Evolutionary conservation across 2,888 invertebrate genomes (phyloP), one percentile per base, ranked within the genome.

Genomic region (Dicyrtoma fusca): DNA sequence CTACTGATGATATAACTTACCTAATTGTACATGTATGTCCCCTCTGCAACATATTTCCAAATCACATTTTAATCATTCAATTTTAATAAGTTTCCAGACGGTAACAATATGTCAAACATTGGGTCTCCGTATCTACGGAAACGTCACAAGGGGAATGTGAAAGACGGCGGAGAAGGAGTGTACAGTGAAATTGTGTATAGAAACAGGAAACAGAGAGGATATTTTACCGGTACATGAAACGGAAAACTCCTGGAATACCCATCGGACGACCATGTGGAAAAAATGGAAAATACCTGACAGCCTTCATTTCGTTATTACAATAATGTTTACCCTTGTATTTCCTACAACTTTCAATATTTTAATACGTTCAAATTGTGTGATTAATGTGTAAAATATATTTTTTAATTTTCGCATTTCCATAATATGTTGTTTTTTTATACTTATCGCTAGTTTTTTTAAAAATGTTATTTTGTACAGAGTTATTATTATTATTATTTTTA

Each of bases 381-480:
- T 55, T 55, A 11, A 19, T 55, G 34, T 34, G 34, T 34, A 34
- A 34, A 34, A 34, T 34, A 34, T 34, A 34, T 34, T 34, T 19
- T 55, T 19, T 19, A 55, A 19, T 55, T 55, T n/a, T 55, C 53
- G 17, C 53, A 11, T 21, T n/a, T 55, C 19, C 34, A 13, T n/a
- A n/a, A n/a, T n/a, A 34, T 19, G 14, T 26, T 59, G 59, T 59
- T 59, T 25, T 59, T 26, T 59, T 26, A n/a, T 55, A 55, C 21
- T 11, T 55, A 55, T 55, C 23, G 23, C 10, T 21, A 21, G 8
- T 55, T 11, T 21, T 55, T 21, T 59, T 1, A 25, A 57, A 14
- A n/a, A 59, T 59, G 59, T 26, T 59, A 59, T 59, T 55, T 55
- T 55, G 53, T 55, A 55, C 19, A 34, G n/a, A n/a, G n/a, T n/a